phyloP scores from a whole-genome alignment of 2,113 vertebrate species.

The Oreochromis niloticus region DNA sequence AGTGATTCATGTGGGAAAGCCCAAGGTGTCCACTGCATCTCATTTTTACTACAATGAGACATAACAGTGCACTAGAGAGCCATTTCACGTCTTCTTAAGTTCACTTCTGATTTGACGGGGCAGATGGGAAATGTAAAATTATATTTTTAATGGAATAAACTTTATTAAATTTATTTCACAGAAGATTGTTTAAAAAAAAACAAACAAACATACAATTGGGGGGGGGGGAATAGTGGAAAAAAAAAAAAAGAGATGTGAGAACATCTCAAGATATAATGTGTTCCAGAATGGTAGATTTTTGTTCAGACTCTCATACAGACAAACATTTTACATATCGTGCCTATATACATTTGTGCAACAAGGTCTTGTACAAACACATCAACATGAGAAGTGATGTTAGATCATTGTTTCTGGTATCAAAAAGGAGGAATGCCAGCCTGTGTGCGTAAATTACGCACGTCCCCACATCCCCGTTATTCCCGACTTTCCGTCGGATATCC shows the following conservation, averaged over 20 bases:
- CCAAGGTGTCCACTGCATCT: slow-evolving; percentile 48
- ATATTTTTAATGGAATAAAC: not conserved
- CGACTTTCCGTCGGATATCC: slow-evolving; percentile 67
- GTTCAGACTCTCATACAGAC: not conserved
- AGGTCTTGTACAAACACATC: not conserved
- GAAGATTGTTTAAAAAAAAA: not conserved
- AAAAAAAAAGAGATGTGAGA: fast-evolving
- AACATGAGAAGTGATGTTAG: not conserved
- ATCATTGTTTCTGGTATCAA: not conserved
- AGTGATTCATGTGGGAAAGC: slow-evolving; percentile 70
- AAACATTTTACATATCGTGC: not conserved
- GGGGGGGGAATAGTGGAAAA: not conserved
- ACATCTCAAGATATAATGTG: not conserved
- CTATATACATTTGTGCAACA: not conserved
- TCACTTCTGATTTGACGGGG: not conserved
- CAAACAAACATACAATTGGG: not conserved
- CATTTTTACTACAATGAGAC: slow-evolving; percentile 21
- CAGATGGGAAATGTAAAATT: not conserved
- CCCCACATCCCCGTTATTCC: slow-evolving; percentile 39
- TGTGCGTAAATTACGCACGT: slow-evolving; percentile 52
- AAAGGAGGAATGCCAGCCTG: not conserved
- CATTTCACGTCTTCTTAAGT: not conserved
- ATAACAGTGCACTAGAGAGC: not conserved
- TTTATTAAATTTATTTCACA: not conserved
- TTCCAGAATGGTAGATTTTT: not conserved